These are phyloP conservation scores for Zonitis immaculata DNA, from an alignment of 2,888 invertebrate genomes.

Conservation along the genomic window DNA sequence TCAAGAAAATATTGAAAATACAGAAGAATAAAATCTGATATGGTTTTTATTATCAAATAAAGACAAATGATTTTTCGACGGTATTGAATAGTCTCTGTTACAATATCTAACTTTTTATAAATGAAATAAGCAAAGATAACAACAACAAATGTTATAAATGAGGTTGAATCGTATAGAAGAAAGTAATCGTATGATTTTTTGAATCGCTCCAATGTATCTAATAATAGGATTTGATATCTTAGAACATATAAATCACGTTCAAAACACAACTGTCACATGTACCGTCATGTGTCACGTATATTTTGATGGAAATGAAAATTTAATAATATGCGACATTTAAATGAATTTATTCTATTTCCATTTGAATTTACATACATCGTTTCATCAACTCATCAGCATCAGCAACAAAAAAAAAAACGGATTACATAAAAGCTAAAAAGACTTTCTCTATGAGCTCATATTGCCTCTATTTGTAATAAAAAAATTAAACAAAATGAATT, in stretches of 20 bases:
- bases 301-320: conserved; percentile 15
- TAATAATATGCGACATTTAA: conserved; percentile 14
- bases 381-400: not conserved
- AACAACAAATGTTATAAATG: conserved; percentile 21
- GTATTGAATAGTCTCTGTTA: not conserved
- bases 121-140: conserved; percentile 8
- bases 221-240: conserved; percentile 12
- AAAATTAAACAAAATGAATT: too few relatives aligned
- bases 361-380: not conserved
- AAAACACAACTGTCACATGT: conserved; percentile 13
- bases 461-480: too few relatives aligned
- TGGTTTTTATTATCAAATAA: not conserved
- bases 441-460: too few relatives aligned
- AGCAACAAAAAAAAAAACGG: too few relatives aligned
- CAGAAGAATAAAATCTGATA: not conserved
- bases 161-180: conserved; percentile 17
- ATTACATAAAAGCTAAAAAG: too few relatives aligned
- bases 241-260: conserved; percentile 19
- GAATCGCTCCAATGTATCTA: conserved; percentile 15
- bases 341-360: not conserved
- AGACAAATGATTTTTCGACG: not conserved
- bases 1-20: not conserved
- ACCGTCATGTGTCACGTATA: conserved; percentile 15
- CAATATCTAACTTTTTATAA: conserved; percentile 8
- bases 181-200: conserved; percentile 18